Base-by-base conservation (phyloP, 2,113 vertebrate species). In the Gila orcuttii region DNA sequence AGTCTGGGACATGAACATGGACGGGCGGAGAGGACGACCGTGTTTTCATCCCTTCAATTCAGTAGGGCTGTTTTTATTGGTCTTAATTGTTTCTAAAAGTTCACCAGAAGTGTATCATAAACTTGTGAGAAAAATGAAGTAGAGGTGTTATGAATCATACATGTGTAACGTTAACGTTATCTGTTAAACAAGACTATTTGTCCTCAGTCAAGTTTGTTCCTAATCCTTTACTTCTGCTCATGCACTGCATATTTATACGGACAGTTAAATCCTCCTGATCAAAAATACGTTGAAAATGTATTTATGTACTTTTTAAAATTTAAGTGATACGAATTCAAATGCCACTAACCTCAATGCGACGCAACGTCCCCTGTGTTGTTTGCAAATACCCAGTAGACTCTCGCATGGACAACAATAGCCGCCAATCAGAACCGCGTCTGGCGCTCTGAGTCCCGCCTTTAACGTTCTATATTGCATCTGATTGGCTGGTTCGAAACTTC, bases 1-100 rank as follows among this genome's bases (percentile, higher is more conserved):
- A 96, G 91, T 97, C 97, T 93, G 96, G 94, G 90, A 98, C 95
- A 19, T 99, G 98, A 91, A 99, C 96, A 82, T 99, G 98, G 91
- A 98, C 94, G 60, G 97, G 95, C 87, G 96, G 96, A 81, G 96
- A 96, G 47, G 95, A 93, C 86, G 95, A 95, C 80, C 95, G 94
- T 82, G 94, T 96, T 95, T 96, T 98, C 98, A 99, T 99, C 86
- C 84, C 92, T 93, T 88, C 11, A 42, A 2, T 71, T 78, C 1
- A 13, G 59, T 78, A 12, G 21, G 59, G 21, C 23, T 25, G 31
- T 13, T 3, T 81, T 66, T 66, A 64, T 50, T 23, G 66, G 79
- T 33, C 11, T 36, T 33, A 21, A 45, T 12, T 12, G 23, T 74
- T 15, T 6, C 10, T 25, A 28, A 25, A 47, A 17, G 23, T 47